Percentiles rank a stretch among this genome's conserved stretches.
These are phyloP conservation scores for Carpatolechia fugitivella DNA, from an alignment of 2,888 invertebrate species.

Conservation along the genomic window DNA sequence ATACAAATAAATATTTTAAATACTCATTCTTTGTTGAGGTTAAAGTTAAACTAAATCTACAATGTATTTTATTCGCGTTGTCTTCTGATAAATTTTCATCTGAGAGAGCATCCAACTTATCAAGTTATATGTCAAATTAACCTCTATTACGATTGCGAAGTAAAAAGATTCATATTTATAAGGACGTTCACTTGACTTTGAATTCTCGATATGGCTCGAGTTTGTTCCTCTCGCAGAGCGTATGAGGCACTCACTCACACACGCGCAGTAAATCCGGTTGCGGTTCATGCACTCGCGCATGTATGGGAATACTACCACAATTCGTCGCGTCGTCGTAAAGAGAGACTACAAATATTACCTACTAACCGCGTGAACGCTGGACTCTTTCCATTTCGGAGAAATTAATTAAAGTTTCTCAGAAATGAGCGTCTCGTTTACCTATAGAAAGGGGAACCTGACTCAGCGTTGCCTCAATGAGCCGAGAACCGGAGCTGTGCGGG, in stretches of 20 bases:
- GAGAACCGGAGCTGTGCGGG: neutral
- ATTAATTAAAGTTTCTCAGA: conserved; percentile 66
- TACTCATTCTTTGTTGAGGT: too few relatives aligned
- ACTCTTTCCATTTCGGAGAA: conserved; percentile 60
- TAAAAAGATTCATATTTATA: conserved; percentile 33
- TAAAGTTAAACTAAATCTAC: neutral
- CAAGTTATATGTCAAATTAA: conserved; percentile 12
- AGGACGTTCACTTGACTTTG: conserved; percentile 25
- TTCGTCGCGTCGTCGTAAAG: conserved; percentile 45
- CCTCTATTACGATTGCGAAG: conserved; percentile 31
- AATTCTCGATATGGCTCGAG: conserved; percentile 36
- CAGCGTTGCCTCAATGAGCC: neutral
- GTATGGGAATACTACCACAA: conserved; percentile 44
- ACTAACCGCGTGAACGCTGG: conserved; percentile 49
- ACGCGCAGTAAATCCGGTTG: conserved; percentile 48
- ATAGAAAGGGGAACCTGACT: conserved; percentile 35
- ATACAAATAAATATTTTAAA: too few relatives aligned
- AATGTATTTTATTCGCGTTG: neutral
- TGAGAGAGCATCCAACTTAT: neutral
- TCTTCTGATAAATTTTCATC: neutral
- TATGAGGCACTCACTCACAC: conserved; percentile 36
- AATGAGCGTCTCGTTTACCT: conserved; percentile 54
- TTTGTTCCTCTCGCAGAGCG: conserved; percentile 31
- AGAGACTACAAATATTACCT: conserved; percentile 47
- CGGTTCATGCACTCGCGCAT: conserved; percentile 30